These are phyloP conservation scores for Lithosia quadra DNA, from an alignment of 2,888 invertebrate species.

Conservation along the genomic window DNA sequence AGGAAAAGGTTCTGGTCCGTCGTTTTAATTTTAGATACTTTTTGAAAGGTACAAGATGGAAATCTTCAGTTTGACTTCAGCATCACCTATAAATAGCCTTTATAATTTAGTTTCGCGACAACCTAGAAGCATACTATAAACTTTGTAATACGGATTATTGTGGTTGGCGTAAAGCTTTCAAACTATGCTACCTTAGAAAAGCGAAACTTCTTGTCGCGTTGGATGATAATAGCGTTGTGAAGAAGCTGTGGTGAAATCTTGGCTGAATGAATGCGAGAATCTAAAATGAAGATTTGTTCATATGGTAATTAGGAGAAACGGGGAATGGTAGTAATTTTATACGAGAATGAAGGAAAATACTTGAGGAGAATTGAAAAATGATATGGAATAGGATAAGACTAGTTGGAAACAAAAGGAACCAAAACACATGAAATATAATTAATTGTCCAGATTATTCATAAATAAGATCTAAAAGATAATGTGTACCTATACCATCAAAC, in stretches of 20 bases:
- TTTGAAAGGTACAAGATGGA: background rate
- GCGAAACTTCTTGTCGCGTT: constrained; percentile 27
- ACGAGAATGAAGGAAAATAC: background rate
- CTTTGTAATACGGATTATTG: constrained; percentile 11
- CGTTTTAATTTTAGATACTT: background rate
- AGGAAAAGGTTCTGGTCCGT: too few species aligned
- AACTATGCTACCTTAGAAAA: constrained; percentile 15
- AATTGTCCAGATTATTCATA: too few species aligned
- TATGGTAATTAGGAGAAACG: background rate
- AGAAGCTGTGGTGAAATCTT: constrained; percentile 38
- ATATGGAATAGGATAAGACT: background rate
- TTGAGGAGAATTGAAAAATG: background rate
- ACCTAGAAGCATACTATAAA: constrained; percentile 7
- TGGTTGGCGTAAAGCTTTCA: constrained; percentile 6
- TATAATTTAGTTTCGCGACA: background rate
- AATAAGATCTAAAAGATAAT: too few species aligned
- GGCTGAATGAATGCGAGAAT: constrained; percentile 16
- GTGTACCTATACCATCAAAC: too few species aligned
- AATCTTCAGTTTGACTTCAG: constrained; percentile 10
- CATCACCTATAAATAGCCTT: background rate
- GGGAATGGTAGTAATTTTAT: background rate
- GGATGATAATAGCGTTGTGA: constrained; percentile 31
- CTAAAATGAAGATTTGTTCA: constrained; percentile 21
- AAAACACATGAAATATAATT: background rate
- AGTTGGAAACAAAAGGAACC: background rate